Conservation (phyloP, 2,113 vertebrate species). For the Mesitornis unicolor region DNA sequence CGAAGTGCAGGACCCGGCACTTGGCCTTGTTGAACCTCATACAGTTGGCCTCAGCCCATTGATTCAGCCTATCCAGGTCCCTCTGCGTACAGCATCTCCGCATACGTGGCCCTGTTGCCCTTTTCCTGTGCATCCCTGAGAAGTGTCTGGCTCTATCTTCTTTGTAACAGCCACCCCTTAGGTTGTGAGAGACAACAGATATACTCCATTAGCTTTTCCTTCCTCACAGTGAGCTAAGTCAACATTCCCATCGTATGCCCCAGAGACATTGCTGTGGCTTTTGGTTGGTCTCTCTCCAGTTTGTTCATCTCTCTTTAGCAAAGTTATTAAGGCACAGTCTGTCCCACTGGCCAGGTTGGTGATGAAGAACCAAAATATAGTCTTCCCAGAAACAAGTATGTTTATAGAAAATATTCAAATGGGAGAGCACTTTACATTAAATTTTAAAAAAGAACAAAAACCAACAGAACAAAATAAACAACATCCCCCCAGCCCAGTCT, state of each 20-base stretch:
- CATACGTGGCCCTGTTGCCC: neutral
- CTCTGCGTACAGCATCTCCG: fast-evolving
- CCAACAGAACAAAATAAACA: neutral
- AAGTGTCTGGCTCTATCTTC: neutral
- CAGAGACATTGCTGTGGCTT: neutral
- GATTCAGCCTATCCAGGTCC: too few relatives aligned
- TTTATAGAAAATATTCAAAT: neutral
- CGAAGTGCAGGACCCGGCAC: too few relatives aligned
- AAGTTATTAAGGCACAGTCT: neutral
- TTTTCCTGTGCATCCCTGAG: neutral
- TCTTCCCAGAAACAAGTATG: neutral
- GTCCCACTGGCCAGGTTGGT: neutral
- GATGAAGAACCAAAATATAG: neutral
- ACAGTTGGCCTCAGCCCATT: too few relatives aligned
- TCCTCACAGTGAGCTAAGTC: neutral
- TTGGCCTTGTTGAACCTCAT: too few relatives aligned
- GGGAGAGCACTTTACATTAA: neutral
- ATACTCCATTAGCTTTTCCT: neutral
- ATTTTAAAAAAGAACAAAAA: neutral
- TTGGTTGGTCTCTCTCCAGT: neutral
- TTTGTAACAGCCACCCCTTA: neutral
- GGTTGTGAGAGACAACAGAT: neutral
- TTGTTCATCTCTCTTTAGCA: neutral
- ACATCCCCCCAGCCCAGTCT: neutral
- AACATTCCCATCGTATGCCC: neutral